phyloP scores from a whole-genome alignment of 2,113 vertebrate genomes.

The Platichthys flesus region DNA sequence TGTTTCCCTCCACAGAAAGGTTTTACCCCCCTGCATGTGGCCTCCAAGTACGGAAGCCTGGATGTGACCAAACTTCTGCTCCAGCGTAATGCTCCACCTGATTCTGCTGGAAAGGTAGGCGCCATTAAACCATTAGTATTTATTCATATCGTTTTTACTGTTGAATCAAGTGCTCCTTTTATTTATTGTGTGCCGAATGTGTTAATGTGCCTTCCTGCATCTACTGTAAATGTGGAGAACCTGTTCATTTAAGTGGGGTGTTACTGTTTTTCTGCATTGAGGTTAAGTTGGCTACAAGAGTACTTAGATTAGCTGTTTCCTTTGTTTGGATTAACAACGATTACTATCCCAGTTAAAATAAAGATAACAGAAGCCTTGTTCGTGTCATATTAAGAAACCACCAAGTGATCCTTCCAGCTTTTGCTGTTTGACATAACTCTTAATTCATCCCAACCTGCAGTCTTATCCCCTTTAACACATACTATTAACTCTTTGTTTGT shows the following conservation, averaged over 20 bases:
- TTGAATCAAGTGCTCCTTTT: neutral
- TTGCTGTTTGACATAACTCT: slow-evolving; percentile 33
- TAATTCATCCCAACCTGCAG: slow-evolving; percentile 20
- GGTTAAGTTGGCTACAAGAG: slow-evolving; percentile 61
- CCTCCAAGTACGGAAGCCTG: slow-evolving; percentile 94
- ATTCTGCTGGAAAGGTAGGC: slow-evolving; percentile 93
- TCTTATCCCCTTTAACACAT: slow-evolving; percentile 12
- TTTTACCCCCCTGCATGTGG: slow-evolving; percentile 96
- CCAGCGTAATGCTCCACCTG: slow-evolving; percentile 88
- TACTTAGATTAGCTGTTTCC: slow-evolving; percentile 12
- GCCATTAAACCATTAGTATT: neutral
- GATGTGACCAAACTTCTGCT: slow-evolving; percentile 95
- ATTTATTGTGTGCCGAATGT: too few relatives aligned
- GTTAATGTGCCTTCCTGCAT: too few relatives aligned
- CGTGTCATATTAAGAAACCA: slow-evolving; percentile 28
- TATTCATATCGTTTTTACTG: neutral
- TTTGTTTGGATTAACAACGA: slow-evolving; percentile 52
- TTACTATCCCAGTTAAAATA: slow-evolving; percentile 46
- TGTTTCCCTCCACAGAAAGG: slow-evolving; percentile 88
- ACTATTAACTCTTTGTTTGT: neutral
- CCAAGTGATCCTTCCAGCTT: slow-evolving; percentile 22
- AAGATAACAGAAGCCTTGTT: slow-evolving; percentile 33
- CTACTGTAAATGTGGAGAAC: neutral
- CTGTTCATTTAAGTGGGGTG: neutral
- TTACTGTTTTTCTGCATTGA: slow-evolving; percentile 53